Base-by-base conservation (phyloP, 30 jellyfish, hydroid and myxozoan genomes). In the Rhopilema esculentum region DNA sequence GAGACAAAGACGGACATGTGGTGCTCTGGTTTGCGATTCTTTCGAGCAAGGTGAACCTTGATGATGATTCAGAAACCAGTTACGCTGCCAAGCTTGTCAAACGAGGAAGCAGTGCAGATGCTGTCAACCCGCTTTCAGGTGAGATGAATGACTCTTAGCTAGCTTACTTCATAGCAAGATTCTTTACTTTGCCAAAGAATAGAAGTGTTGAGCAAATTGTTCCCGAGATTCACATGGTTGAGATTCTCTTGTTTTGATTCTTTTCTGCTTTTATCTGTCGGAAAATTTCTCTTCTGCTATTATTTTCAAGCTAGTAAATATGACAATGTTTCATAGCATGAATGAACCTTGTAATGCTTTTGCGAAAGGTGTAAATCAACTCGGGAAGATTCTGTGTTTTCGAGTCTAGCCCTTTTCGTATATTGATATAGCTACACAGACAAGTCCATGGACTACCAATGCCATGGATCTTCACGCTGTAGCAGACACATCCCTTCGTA, bases 81-180 rank as follows among this genome's bases (percentile, higher is more conserved):
- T 93, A 66, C 62, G 97, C 98, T 0, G 92, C 97, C 18, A 88
- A 93, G 66, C 90, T 93, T 20, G 97, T 93, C 48, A 89, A 93
- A 62, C 68, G 86, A 22, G 98, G 98, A 17, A 93, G 98, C 79
- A 93, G 97, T 79, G 94, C 97, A 19, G 97, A 93, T 89, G 98
- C 98, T 20, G 91, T 93, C 49, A 93, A 93, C 80, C 97, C 91
- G 28, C 61, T 93, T 18, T 27, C 98, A 65, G 98, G 98, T 93
- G 31, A 30, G 57, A 12, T 2, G 57, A 40, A 2, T 40, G n/a
- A n/a, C 57, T 6, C 12, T 40, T 40, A 12, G 57, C 57, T n/a
- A n/a, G n/a, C n/a, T 40, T 40, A 40, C 12, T 40, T 40, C 57
- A 12, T 12, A 40, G 6, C 57, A 40, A 40, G 57, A 40, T n/a